Evolutionary conservation across 2,113 vertebrate genomes (phyloP).

Genomic region (Tringa solitaria): DNA sequence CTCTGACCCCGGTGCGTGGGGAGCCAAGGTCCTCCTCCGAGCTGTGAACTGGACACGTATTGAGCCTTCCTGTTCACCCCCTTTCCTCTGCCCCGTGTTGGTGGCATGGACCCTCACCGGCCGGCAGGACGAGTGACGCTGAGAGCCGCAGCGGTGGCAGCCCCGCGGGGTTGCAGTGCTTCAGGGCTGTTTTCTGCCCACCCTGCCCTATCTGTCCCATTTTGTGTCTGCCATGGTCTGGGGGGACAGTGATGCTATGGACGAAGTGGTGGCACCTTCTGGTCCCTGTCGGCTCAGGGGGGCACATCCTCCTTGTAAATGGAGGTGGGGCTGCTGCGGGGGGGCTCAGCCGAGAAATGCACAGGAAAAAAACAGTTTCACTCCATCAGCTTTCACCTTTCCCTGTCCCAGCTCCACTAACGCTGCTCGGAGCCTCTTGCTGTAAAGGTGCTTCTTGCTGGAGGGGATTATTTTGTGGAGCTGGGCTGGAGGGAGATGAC

Average conservation of each 20-base stretch:
- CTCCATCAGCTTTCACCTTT: not conserved
- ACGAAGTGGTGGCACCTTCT: not conserved
- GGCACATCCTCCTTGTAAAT: not conserved
- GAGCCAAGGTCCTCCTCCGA: accelerated
- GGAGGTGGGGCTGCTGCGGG: not conserved
- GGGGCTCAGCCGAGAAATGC: not conserved
- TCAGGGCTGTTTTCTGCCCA: not conserved
- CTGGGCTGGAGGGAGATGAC: not conserved
- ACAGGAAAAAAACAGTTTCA: not conserved
- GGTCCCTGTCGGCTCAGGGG: not conserved
- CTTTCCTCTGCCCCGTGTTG: accelerated
- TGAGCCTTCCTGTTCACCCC: not conserved
- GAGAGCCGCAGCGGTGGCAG: not conserved
- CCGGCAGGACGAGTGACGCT: accelerated
- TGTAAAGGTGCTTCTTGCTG: not conserved
- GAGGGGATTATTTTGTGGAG: not conserved
- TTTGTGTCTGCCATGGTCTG: not conserved
- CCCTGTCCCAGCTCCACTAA: not conserved
- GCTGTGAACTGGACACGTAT: not conserved
- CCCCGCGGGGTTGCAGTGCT: not conserved
- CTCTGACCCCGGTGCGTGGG: accelerated
- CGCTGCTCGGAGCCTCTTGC: not conserved
- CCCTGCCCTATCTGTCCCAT: accelerated
- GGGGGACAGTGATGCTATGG: not conserved
- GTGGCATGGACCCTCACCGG: not conserved